These are phyloP conservation scores for Stenoptilia bipunctidactyla DNA, from an alignment of 2,888 invertebrate species.

Conservation along the genomic window DNA sequence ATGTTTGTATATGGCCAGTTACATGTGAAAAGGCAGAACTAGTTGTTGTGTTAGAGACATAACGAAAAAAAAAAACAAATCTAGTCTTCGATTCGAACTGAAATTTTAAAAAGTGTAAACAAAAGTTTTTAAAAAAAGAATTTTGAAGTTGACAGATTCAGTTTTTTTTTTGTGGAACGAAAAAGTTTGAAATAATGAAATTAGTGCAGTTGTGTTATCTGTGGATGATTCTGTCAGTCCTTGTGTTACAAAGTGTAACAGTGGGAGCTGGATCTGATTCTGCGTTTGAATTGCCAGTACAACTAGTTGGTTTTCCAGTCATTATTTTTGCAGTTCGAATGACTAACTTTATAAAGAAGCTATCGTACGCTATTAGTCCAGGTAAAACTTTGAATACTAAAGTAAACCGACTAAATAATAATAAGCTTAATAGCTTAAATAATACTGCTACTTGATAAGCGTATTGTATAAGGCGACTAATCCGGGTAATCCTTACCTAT, in stretches of 20 bases:
- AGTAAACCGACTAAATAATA: too few relatives aligned
- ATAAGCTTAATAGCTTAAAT: too few relatives aligned
- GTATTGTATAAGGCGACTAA: too few relatives aligned
- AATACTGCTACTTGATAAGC: too few relatives aligned
- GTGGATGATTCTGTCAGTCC: slow-evolving; percentile 35
- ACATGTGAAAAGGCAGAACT: neutral
- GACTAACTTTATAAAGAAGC: slow-evolving; percentile 86
- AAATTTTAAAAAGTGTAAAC: too few relatives aligned
- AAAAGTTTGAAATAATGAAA: slow-evolving; percentile 52
- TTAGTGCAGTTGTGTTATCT: slow-evolving; percentile 42
- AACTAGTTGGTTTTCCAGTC: slow-evolving; percentile 86
- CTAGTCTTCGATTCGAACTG: too few relatives aligned
- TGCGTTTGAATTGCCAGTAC: slow-evolving; percentile 77
- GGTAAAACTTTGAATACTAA: too few relatives aligned
- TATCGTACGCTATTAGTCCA: slow-evolving; percentile 76
- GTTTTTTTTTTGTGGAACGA: slow-evolving; percentile 7
- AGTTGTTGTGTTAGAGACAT: neutral
- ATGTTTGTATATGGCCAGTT: neutral
- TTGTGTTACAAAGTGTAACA: slow-evolving; percentile 42
- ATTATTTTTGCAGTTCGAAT: slow-evolving; percentile 84
- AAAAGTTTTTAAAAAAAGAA: neutral
- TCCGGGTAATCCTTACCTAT: too few relatives aligned
- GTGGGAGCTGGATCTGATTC: slow-evolving; percentile 38
- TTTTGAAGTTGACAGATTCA: neutral
- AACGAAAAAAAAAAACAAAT: neutral